Percentiles rank a stretch among this genome's conserved stretches.
These are phyloP conservation scores for Macrotus californicus DNA, from an alignment of 2,113 vertebrate species.

Conservation along the genomic window DNA sequence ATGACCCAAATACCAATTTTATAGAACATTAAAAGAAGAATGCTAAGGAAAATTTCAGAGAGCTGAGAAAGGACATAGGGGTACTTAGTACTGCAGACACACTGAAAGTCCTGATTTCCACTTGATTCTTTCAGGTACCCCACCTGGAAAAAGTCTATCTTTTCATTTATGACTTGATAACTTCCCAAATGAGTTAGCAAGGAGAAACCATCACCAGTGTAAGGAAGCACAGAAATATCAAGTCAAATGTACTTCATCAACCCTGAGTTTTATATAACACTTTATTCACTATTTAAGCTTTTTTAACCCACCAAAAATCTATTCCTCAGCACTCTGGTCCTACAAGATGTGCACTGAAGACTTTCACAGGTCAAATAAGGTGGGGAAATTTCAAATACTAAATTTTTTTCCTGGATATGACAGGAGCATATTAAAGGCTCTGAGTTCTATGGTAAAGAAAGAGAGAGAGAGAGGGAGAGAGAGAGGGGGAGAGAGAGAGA, in stretches of 20 bases:
- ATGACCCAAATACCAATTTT: neutral
- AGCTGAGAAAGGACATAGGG: neutral
- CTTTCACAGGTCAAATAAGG: neutral
- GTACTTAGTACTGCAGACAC: neutral
- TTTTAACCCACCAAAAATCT: neutral
- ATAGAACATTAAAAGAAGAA: neutral
- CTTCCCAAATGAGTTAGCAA: neutral
- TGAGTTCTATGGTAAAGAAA: neutral
- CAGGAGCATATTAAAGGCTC: neutral
- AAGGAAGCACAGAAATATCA: neutral
- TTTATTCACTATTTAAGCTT: neutral
- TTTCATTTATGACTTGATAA: neutral
- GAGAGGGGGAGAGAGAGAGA: fast-evolving
- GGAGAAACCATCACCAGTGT: neutral
- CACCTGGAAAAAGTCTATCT: neutral
- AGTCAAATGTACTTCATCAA: neutral
- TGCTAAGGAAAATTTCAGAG: neutral
- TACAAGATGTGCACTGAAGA: neutral
- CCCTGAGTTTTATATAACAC: neutral
- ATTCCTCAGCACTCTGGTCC: neutral
- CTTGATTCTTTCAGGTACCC: neutral
- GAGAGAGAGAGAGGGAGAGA: no score
- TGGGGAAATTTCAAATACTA: neutral
- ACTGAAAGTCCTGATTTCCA: neutral
- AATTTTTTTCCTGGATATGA: neutral